Evolutionary conservation across 2,888 invertebrate genomes (phyloP), one percentile per base, ranked within the genome.

Genomic region (Ischnus inquisitorius): DNA sequence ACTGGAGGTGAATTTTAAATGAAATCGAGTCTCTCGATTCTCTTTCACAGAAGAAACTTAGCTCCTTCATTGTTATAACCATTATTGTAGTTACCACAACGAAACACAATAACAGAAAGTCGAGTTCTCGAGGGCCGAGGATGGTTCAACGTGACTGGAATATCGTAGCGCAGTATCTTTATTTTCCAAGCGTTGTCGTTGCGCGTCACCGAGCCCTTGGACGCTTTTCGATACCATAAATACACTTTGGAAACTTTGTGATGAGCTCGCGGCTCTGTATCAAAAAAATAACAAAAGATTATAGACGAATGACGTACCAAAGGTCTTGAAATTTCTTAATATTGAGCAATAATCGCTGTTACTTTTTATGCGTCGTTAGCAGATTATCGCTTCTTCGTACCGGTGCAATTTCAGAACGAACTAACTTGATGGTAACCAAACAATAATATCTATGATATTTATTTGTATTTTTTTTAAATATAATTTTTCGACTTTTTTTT

Each of bases 1-100:
- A 64, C 80, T 62, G 72, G 72, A 34, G 54, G 79, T 75, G 82
- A 82, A 84, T 84, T 67, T 71, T 62, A 48, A 81, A 82, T 82
- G 75, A 79, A 82, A 82, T 79, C 79, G 54, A 82, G 79, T 82
- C 74, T 77, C 80, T 64, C 67, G 60, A 67, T 72, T 68, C 54
- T 69, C 68, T 57, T 57, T 25, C 12, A 25, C 22, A 25, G 57
- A 34, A 25, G 57, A 57, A 57, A 25, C 57, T 12, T 14, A 4
- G 28, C 60, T 14, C 4, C 14, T 60, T 25, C 12, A 60, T 60
- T 60, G 60, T 60, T 10, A 28, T 46, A 48, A 28, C 25, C 14
- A 48, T 68, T 68, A 28, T 67, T 46, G 22, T 19, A 16, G 25
- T 60, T 60, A 3, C 25, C 8, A 34, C 8, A 34, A 4, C 8